Base-by-base conservation (phyloP, 2,888 invertebrate genomes). In the Acrobasis suavella region DNA sequence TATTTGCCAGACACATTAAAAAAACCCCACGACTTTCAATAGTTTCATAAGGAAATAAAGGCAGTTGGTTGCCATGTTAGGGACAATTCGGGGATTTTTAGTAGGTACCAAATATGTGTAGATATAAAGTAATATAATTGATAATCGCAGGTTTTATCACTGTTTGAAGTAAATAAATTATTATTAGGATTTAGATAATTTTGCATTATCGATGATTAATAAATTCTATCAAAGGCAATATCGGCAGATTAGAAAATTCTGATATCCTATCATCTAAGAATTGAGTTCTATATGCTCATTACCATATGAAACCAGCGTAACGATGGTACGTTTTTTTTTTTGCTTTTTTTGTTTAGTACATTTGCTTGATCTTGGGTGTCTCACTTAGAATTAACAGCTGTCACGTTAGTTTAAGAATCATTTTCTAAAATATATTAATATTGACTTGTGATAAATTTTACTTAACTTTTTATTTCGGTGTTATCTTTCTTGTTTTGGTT, bases 291-390 rank as follows among this genome's bases (percentile, higher is more conserved):
- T 50, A 42, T 56, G 42, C 17, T 72, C 82, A 72, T 68, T 69
- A 67, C 73, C 73, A 69, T 65, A 65, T 67, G 67, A 65, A 71
- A 75, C 80, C 81, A 79, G 83, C 82, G 74, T 64, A 68, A 82
- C 69, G 67, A 89, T 89, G 89, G 89, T 89, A 80, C 80, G 89
- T 77, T 62, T 58, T 46, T 37, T 63, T 42, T 56, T 32, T 54
- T 8, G n/a, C 46, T 46, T 14, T n/a, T 12, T 14, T 46, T 12
- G 12, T 46, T 46, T 46, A 14, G 7, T 46, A 46, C 14, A 6
- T 46, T 42, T 1, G 14, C 32, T 32, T 32, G 0, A 32, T 46
- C 46, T 46, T 10, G 46, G 12, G 12, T 46, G 12, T 5, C n/a
- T 46, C 10, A 46, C 7, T 46, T 6, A 12, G 5, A n/a, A 46